Evolutionary conservation across 2,888 invertebrate genomes (phyloP).

Genomic region (Rhagonycha lutea): DNA sequence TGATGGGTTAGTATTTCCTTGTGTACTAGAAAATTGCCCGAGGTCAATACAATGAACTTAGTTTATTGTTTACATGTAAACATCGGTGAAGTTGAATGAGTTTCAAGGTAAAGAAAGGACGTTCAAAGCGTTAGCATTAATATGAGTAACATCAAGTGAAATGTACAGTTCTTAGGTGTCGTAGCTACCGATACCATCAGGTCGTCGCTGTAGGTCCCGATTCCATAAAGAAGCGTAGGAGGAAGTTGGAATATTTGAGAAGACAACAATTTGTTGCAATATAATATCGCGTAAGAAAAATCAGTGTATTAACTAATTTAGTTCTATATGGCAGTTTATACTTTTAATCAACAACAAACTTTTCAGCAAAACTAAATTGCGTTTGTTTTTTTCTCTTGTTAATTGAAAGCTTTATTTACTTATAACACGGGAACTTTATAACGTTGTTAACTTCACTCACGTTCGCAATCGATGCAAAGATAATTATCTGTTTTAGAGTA

Average conservation of each 20-base stretch:
- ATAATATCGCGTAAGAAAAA: neutral
- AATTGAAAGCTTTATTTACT: constrained; percentile 5
- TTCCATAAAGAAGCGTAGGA: constrained; percentile 28
- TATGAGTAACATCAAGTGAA: constrained; percentile 36
- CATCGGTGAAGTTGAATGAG: constrained; percentile 20
- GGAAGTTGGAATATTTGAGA: constrained; percentile 13
- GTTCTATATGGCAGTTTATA: neutral
- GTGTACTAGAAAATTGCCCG: neutral
- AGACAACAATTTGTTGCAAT: neutral
- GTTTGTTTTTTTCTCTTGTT: constrained; percentile 1
- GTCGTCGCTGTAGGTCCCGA: constrained; percentile 35
- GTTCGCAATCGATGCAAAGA: constrained; percentile 14
- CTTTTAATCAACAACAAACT: constrained; percentile 2
- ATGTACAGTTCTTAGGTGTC: constrained; percentile 34
- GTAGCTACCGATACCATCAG: constrained; percentile 31
- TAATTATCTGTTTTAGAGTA: constrained; percentile 13
- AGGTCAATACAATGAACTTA: neutral
- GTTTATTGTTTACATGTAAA: constrained; percentile 15
- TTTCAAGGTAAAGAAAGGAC: constrained; percentile 17
- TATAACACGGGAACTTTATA: constrained; percentile 4
- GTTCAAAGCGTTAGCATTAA: constrained; percentile 30
- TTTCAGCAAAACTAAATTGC: constrained; percentile 2
- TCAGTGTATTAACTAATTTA: neutral
- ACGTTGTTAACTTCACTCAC: constrained; percentile 4
- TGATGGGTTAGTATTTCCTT: neutral